These are phyloP conservation scores for Gryon sp. DNA, from an alignment of 1,140 invertebrate genomes.

Conservation along the genomic window DNA sequence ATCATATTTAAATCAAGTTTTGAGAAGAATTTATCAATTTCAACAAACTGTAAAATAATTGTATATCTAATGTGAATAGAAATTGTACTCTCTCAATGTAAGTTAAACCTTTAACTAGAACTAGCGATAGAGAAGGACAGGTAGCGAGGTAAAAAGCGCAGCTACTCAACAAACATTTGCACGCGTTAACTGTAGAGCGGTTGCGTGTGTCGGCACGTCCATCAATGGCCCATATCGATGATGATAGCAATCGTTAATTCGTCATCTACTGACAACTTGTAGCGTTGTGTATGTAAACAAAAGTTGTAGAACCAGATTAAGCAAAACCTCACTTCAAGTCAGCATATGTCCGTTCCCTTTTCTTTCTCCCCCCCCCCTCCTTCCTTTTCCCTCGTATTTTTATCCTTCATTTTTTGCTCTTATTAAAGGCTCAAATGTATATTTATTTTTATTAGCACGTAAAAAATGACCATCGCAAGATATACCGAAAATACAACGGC, in stretches of 20 bases:
- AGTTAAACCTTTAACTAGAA: conserved; percentile 23
- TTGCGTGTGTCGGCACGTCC: conserved; percentile 25
- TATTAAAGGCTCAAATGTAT: too few species aligned
- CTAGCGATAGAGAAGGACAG: conserved; percentile 33
- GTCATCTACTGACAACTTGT: conserved; percentile 9
- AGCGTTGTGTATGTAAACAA: conserved; percentile 8
- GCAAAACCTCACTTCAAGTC: not conserved
- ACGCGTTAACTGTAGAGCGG: conserved; percentile 12
- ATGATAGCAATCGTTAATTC: conserved; percentile 26
- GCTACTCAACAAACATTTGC: conserved; percentile 25
- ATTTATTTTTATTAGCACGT: conserved; percentile 6
- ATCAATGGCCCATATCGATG: conserved; percentile 9
- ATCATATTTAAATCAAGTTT: too few species aligned
- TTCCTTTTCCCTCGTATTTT: conserved; percentile 14
- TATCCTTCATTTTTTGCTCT: conserved; percentile 7
- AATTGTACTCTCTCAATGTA: too few species aligned
- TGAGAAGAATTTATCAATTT: too few species aligned
- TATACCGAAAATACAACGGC: conserved; percentile 32
- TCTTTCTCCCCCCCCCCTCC: too few species aligned
- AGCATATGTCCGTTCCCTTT: not conserved
- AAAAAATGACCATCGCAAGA: conserved; percentile 27
- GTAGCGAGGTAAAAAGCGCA: conserved; percentile 51
- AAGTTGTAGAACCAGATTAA: conserved; percentile 1
- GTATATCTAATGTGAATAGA: too few species aligned
- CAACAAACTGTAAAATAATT: too few species aligned